phyloP scores from a whole-genome alignment of 2,113 vertebrate genomes.

The Miniopterus natalensis region DNA sequence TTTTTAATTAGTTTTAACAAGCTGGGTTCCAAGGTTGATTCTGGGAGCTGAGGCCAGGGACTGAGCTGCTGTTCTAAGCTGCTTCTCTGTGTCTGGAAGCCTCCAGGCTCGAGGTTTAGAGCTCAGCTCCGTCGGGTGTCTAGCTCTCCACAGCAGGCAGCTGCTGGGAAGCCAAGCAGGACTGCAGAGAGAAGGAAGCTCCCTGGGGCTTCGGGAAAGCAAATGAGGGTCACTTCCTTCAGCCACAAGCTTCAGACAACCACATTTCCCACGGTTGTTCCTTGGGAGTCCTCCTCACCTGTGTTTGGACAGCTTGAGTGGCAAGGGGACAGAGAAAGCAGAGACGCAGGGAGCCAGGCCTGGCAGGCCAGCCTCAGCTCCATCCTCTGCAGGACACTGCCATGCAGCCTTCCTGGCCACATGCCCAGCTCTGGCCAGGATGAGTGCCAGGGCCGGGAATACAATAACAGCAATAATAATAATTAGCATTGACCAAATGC shows the following conservation, averaged over 20 bases:
- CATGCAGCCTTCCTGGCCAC: fast-evolving
- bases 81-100: conserved; percentile 54
- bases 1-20: neutral
- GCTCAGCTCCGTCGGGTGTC: conserved; percentile 64
- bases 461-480: neutral
- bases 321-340: conserved; percentile 80
- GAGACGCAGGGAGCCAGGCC: conserved; percentile 80
- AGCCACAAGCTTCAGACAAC: conserved; percentile 85
- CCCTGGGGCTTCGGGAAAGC: conserved; percentile 90
- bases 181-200: conserved; percentile 89
- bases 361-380: fast-evolving
- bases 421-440: neutral
- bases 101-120: neutral
- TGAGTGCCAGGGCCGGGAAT: neutral
- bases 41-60: neutral
- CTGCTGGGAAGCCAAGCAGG: conserved; percentile 89
- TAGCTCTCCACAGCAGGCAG: conserved; percentile 87
- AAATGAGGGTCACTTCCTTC: conserved; percentile 90
- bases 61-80: neutral
- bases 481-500: neutral
- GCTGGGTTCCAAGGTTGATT: neutral
- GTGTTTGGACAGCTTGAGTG: conserved; percentile 96
- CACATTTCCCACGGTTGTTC: conserved; percentile 93
- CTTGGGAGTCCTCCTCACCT: conserved; percentile 89
- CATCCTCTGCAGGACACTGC: neutral